These are phyloP conservation scores for Magallana angulata DNA, from an alignment of 1,140 invertebrate species.

Conservation along the genomic window DNA sequence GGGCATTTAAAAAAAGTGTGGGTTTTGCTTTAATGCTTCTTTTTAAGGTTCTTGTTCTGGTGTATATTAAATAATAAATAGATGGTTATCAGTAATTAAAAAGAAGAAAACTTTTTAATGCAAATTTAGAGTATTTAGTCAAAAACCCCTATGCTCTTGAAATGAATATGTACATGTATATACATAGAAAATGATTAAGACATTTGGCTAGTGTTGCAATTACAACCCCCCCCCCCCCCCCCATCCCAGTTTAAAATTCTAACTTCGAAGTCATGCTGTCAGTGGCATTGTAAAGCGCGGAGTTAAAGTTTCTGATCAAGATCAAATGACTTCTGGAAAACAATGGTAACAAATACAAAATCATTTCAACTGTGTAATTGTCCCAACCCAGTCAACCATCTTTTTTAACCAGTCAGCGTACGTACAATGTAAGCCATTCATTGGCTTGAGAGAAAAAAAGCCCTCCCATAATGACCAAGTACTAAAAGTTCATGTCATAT, in stretches of 20 bases:
- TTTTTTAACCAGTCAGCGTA: background rate
- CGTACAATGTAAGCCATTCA: background rate
- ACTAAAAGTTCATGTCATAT: background rate
- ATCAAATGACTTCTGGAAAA: constrained; percentile 12
- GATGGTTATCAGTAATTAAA: background rate
- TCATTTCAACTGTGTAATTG: background rate
- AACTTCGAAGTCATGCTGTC: background rate
- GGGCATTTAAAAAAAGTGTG: background rate
- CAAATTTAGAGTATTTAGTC: background rate
- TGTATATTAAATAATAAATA: background rate
- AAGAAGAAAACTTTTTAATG: background rate
- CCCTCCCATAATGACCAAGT: constrained; percentile 16
- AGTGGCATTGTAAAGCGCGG: background rate
- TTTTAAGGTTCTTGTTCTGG: background rate
- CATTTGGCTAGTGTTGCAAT: background rate
- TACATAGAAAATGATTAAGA: background rate
- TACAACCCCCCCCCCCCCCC: too few species aligned
- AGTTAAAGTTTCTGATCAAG: constrained; percentile 27
- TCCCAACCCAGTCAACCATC: background rate
- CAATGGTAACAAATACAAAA: background rate
- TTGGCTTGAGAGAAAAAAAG: constrained; percentile 2
- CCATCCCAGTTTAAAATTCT: background rate
- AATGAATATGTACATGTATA: background rate
- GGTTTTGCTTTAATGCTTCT: background rate
- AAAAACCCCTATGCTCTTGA: background rate